Conservation (phyloP, 2,113 vertebrate genomes). For the Chaenogobius annularis region DNA sequence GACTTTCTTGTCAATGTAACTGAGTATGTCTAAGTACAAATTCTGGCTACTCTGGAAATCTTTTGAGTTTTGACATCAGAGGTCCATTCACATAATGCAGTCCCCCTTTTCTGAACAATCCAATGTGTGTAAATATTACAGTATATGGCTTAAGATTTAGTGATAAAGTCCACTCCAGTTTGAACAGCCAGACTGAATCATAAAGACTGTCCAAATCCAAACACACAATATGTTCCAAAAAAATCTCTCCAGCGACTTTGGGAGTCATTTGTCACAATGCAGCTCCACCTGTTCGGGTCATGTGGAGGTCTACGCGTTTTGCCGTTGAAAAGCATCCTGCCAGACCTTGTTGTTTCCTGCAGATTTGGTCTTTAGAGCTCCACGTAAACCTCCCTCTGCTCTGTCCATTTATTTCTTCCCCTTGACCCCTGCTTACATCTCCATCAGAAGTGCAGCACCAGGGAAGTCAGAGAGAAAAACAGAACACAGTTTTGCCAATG, state of each 20-base stretch:
- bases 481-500: neutral
- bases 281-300: neutral
- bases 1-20: too few species aligned
- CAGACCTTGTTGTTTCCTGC: neutral
- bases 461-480: neutral
- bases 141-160: too few species aligned
- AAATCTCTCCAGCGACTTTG: neutral
- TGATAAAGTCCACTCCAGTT: too few species aligned
- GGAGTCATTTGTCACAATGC: neutral
- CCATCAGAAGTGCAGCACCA: neutral
- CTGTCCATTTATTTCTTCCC: neutral
- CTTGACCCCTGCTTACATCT: neutral
- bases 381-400: neutral
- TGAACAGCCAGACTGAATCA: too few species aligned
- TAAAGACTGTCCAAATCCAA: too few species aligned
- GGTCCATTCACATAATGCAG: too few species aligned
- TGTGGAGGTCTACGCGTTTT: neutral
- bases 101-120: too few species aligned
- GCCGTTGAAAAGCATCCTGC: neutral
- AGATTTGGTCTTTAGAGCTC: neutral
- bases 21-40: too few species aligned
- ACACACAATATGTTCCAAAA: neutral
- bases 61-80: too few species aligned
- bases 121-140: too few species aligned
- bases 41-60: too few species aligned